Conservation (phyloP, 2,888 invertebrate genomes). For the Malthinus seriepunctatus region DNA sequence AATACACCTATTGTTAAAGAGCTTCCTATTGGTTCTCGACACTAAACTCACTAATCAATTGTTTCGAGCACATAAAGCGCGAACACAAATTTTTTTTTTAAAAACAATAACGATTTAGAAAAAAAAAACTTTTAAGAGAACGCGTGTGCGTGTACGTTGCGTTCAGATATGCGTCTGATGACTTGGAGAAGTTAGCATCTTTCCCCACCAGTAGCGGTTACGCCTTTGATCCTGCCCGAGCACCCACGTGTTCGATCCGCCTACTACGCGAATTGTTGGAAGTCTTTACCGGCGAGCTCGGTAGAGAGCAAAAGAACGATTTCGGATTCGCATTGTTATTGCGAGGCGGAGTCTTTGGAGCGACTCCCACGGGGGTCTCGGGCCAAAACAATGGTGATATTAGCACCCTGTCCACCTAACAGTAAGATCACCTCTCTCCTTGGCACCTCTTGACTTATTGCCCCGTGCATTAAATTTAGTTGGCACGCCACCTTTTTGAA, state of each 20-base stretch:
- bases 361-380: conserved; percentile 44
- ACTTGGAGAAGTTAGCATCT: conserved; percentile 42
- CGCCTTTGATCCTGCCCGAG: conserved; percentile 48
- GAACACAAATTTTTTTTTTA: background rate
- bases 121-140: conserved; percentile 34
- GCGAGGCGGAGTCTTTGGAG: conserved; percentile 39
- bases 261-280: conserved; percentile 52
- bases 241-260: conserved; percentile 53
- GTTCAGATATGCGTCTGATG: conserved; percentile 54
- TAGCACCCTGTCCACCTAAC: conserved; percentile 11
- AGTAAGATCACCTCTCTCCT: conserved; percentile 12
- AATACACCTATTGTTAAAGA: conserved; percentile 49
- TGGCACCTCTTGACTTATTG: conserved; percentile 16
- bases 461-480: conserved; percentile 15
- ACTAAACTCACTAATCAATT: conserved; percentile 30
- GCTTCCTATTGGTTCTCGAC: conserved; percentile 39
- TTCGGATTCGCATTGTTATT: conserved; percentile 54
- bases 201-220: conserved; percentile 43
- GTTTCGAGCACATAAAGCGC: conserved; percentile 21
- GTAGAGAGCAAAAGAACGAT: conserved; percentile 47
- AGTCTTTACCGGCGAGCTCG: conserved; percentile 40
- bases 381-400: conserved; percentile 45
- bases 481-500: background rate
- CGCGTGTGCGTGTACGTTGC: conserved; percentile 51
- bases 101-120: conserved; percentile 17